A percentile compares a stretch with the other conserved stretches of the same genome.
phyloP scores from a whole-genome alignment of 2,113 vertebrate species.

The Eudyptes chrysolophus region DNA sequence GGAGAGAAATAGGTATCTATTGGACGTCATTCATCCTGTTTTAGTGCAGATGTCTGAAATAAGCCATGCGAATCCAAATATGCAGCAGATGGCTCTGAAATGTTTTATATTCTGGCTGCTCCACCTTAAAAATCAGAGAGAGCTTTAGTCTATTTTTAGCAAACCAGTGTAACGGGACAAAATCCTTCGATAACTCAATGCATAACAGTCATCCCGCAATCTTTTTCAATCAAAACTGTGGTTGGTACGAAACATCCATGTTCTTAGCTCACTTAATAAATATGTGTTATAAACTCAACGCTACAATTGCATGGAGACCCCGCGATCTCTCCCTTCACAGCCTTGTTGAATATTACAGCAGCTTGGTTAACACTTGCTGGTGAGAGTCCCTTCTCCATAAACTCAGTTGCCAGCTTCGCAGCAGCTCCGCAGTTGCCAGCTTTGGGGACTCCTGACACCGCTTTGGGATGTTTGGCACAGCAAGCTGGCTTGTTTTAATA shows the following conservation, averaged over 20 bases:
- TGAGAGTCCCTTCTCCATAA: not conserved
- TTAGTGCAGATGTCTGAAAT: not conserved
- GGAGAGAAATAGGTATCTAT: not conserved
- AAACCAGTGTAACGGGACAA: not conserved
- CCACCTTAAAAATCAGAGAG: slow-evolving; percentile 19
- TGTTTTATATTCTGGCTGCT: not conserved
- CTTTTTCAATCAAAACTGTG: not conserved
- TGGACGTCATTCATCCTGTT: not conserved
- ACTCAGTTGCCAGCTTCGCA: not conserved
- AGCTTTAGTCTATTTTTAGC: slow-evolving; percentile 13
- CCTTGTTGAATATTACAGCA: not conserved
- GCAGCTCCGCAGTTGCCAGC: not conserved
- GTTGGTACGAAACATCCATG: not conserved
- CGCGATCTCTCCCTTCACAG: not conserved
- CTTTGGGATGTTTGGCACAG: not conserved
- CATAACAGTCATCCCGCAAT: not conserved
- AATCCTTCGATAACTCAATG: not conserved
- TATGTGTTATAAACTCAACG: not conserved
- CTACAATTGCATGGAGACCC: not conserved
- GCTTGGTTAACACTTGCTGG: not conserved
- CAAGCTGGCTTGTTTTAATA: not conserved
- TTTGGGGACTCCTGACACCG: not conserved
- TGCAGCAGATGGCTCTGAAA: slow-evolving; percentile 24
- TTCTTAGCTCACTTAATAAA: not conserved
- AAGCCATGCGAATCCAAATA: not conserved